Percentiles rank a stretch among this genome's conserved stretches.
Evolutionary conservation across 1,140 invertebrate genomes (phyloP).

Genomic region (Mercenaria mercenaria): DNA sequence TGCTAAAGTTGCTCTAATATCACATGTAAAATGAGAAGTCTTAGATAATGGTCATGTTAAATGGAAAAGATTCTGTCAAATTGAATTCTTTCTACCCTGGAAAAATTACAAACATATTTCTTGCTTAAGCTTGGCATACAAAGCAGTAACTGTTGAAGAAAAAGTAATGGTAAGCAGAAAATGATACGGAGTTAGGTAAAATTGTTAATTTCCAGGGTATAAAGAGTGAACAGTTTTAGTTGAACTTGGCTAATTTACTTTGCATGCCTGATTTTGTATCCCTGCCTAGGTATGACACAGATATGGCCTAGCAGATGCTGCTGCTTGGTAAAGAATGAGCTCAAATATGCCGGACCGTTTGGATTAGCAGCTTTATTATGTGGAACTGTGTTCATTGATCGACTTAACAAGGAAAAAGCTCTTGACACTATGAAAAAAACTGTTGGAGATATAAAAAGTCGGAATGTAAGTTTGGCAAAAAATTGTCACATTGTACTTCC

Average conservation of each 20-base stretch:
- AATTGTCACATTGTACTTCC: conserved; percentile 47
- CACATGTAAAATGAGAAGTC: no score
- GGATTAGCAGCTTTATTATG: conserved; percentile 95
- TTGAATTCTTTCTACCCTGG: background rate
- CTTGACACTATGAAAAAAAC: conserved; percentile 92
- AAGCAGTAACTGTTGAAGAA: no score
- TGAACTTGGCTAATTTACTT: background rate
- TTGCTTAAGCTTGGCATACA: no score
- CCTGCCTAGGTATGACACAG: conserved; percentile 91
- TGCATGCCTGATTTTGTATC: background rate
- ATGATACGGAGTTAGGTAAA: no score
- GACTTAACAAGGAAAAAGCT: conserved; percentile 92
- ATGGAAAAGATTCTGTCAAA: background rate
- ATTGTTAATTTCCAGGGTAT: no score
- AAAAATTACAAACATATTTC: no score
- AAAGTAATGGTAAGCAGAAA: no score
- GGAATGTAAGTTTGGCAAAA: conserved; percentile 75
- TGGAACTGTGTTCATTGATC: conserved; percentile 96
- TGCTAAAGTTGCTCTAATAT: no score
- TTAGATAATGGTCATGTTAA: no score
- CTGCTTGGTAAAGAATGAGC: conserved; percentile 94
- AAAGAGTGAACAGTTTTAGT: no score
- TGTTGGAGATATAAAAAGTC: conserved; percentile 87
- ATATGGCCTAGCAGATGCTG: conserved; percentile 94
- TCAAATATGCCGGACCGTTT: conserved; percentile 97